A percentile compares a stretch with the other conserved stretches of the same genome.
phyloP scores from a whole-genome alignment of 1,140 invertebrate species.

The Drosophila tani region DNA sequence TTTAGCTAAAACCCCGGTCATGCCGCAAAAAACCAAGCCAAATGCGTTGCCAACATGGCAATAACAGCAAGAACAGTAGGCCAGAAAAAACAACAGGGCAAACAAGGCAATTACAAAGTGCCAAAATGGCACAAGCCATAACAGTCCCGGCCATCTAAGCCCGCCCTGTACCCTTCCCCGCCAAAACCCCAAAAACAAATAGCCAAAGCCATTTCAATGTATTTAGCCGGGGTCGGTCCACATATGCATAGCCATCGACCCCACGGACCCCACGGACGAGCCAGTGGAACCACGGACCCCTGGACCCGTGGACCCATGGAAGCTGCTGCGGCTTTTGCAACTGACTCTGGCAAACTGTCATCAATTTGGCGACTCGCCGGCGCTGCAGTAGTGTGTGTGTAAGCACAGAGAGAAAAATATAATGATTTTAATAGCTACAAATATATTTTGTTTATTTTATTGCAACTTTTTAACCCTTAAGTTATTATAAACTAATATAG shows the following conservation, averaged over 20 bases:
- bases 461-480: accelerated
- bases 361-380: conserved; percentile 71
- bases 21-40: conserved; percentile 54
- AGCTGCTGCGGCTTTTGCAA: conserved; percentile 77
- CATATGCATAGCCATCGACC: conserved; percentile 66
- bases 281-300: conserved; percentile 14
- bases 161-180: not conserved
- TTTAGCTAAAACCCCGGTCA: conserved; percentile 62
- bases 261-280: conserved; percentile 11
- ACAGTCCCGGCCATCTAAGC: conserved; percentile 53
- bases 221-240: conserved; percentile 73
- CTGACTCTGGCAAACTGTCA: conserved; percentile 79
- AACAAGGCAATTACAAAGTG: conserved; percentile 82
- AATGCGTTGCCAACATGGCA: conserved; percentile 73
- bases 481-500: not conserved
- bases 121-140: conserved; percentile 81
- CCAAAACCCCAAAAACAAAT: conserved; percentile 73
- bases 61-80: conserved; percentile 67
- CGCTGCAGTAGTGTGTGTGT: conserved; percentile 30
- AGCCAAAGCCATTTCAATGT: conserved; percentile 80
- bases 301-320: conserved; percentile 39
- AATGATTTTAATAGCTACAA: too few species aligned
- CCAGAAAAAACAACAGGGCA: conserved; percentile 69
- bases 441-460: not conserved
- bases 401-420: conserved; percentile 28